A percentile compares a stretch with the other conserved stretches of the same genome.
Conservation (phyloP, 2,113 vertebrate genomes). For the Scartelaos histophorus region DNA sequence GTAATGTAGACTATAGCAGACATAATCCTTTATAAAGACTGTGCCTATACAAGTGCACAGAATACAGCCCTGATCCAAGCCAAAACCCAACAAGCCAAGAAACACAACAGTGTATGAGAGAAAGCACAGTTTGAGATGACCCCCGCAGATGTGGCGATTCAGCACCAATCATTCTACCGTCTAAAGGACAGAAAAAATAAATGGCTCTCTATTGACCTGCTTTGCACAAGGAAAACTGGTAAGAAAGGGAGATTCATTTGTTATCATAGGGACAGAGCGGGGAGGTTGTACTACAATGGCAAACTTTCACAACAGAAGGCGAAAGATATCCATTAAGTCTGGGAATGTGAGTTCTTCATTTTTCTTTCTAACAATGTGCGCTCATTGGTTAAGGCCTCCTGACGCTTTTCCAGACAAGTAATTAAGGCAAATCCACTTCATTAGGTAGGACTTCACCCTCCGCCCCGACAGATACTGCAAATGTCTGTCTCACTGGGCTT, state of each 20-base stretch:
- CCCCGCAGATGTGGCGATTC: constrained; percentile 69
- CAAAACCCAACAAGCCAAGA: not conserved
- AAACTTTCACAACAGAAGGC: constrained; percentile 51
- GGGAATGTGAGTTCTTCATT: constrained; percentile 63
- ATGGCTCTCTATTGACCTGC: constrained; percentile 71
- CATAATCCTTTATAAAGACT: not conserved
- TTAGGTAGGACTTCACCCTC: constrained; percentile 62
- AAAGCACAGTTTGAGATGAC: constrained; percentile 48
- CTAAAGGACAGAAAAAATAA: constrained; percentile 60
- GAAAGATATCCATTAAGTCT: constrained; percentile 56
- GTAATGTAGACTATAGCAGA: not conserved
- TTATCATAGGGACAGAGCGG: constrained; percentile 61
- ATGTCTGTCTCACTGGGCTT: constrained; percentile 46
- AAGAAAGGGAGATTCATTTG: constrained; percentile 69
- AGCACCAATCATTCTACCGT: constrained; percentile 69
- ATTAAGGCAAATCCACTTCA: constrained; percentile 73
- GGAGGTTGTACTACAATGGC: constrained; percentile 52
- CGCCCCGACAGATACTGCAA: constrained; percentile 46
- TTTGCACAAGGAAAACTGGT: constrained; percentile 63
- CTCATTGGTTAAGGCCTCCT: constrained; percentile 51
- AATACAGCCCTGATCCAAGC: not conserved
- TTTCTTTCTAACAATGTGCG: constrained; percentile 62
- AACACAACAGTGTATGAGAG: constrained; percentile 38
- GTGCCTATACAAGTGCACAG: not conserved
- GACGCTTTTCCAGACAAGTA: constrained; percentile 60